Base-by-base conservation (phyloP, 2,113 vertebrate species). In the Enhydra lutris region DNA sequence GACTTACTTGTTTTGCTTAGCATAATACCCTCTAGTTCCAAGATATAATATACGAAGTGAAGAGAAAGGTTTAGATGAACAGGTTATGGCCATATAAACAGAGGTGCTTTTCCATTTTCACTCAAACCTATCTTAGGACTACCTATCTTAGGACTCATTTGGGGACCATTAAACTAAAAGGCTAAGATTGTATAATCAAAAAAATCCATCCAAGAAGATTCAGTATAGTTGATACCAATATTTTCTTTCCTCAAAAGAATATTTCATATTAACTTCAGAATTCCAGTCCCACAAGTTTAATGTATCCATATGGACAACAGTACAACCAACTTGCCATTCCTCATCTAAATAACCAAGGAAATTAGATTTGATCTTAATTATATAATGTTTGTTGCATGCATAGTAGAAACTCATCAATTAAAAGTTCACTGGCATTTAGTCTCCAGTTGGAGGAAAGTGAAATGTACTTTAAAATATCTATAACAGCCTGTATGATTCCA, bases 81-180 rank as follows among this genome's bases (percentile, higher is more conserved):
- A 95, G 73, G 61, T 50, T 85, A 42, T 76, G 21, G 61, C 39
- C 73, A 14, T 47, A 45, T 84, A 69, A 95, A 88, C 42, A 87
- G 69, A 85, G 24, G 91, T 95, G 81, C 78, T 86, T 89, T 39
- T 85, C 29, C 17, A n/a, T 85, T 94, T 97, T 63, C 39, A 76
- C 17, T 89, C 65, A 90, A 95, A 83, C 29, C 45, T 84, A 67
- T n/a, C 52, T 85, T 95, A 67, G 31, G 78, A 86, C 47, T 73
- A 83, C 23, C 45, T 84, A 59, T n/a, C 52, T 85, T 95, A 67
- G 31, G 78, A 86, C 47, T 73, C 57, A 89, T 82, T 81, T 39
- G 2, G 23, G 50, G 7, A 10, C 90, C 76, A 87, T 39, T 84
- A 78, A 69, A 81, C 11, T 31, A 45, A 94, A 96, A 82, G 21